Conservation (phyloP, 2,797 vertebrate genomes). For the Ctenopoma kingsleyae region DNA sequence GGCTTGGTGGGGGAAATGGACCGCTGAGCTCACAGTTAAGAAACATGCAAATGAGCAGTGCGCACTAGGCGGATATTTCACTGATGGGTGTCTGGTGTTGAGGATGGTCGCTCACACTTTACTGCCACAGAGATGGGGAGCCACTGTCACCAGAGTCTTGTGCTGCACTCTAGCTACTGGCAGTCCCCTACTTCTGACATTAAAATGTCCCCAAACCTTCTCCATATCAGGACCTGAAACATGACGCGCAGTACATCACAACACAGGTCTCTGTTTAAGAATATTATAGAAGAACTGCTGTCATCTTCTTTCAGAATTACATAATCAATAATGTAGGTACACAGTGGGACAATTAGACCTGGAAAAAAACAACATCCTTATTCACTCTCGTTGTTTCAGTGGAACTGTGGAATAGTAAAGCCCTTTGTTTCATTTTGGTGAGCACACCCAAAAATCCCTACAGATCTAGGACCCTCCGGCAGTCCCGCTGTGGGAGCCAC, state of each 20-base stretch:
- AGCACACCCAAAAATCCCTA: neutral
- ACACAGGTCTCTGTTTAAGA: slow-evolving; percentile 14
- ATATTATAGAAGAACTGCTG: slow-evolving; percentile 42
- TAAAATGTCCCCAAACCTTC: slow-evolving; percentile 9
- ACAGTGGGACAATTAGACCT: slow-evolving; percentile 29
- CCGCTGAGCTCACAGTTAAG: slow-evolving; percentile 64
- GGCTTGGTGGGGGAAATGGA: slow-evolving; percentile 62
- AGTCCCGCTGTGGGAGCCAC: neutral
- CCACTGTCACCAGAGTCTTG: slow-evolving; percentile 43
- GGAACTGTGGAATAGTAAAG: neutral
- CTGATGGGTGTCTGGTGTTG: slow-evolving; percentile 58
- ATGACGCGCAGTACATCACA: slow-evolving; percentile 47
- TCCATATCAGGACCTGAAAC: slow-evolving; percentile 27
- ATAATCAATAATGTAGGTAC: slow-evolving; percentile 67
- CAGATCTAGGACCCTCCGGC: neutral
- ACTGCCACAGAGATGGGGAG: slow-evolving; percentile 68
- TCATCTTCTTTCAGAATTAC: slow-evolving; percentile 58
- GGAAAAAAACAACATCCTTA: slow-evolving; percentile 16
- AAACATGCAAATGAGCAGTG: slow-evolving; percentile 69
- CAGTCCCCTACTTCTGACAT: slow-evolving; percentile 38
- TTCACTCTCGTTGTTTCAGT: neutral
- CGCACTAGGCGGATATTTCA: slow-evolving; percentile 47
- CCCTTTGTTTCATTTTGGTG: slow-evolving; percentile 19
- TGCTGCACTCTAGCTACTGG: slow-evolving; percentile 41
- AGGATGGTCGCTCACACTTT: slow-evolving; percentile 35